Conservation (phyloP, 2,888 invertebrate species). For the Lasius platythorax region DNA sequence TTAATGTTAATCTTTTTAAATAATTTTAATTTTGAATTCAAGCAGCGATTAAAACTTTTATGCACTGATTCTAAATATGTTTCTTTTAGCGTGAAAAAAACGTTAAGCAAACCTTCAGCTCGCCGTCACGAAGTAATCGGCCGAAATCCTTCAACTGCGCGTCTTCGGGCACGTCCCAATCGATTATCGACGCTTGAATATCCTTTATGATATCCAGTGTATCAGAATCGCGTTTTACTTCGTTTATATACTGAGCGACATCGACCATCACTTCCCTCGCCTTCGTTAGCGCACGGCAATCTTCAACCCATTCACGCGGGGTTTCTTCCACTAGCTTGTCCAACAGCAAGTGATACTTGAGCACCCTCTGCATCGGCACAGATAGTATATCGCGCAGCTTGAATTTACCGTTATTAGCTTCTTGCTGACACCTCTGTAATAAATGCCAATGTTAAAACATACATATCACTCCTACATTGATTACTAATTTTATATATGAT, state of each 20-base stretch:
- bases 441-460: constrained; percentile 10
- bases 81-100: neutral
- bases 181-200: constrained; percentile 94
- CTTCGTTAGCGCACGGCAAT: constrained; percentile 92
- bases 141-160: constrained; percentile 96
- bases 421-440: constrained; percentile 94
- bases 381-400: constrained; percentile 97
- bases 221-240: constrained; percentile 98
- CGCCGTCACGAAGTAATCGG: constrained; percentile 96
- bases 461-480: neutral
- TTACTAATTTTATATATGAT: neutral
- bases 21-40: neutral
- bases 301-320: constrained; percentile 94
- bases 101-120: constrained; percentile 89
- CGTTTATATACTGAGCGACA: constrained; percentile 98
- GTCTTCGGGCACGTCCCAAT: constrained; percentile 93
- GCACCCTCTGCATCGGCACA: constrained; percentile 99
- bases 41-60: neutral
- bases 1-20: neutral
- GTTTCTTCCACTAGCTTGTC: constrained; percentile 96
- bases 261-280: constrained; percentile 99
- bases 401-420: constrained; percentile 97
- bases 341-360: constrained; percentile 98
- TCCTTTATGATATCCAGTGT: constrained; percentile 95
- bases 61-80: constrained; percentile 7